Evolutionary conservation across 2,797 vertebrate genomes (phyloP).

Genomic region (Eospalax fontanierii): DNA sequence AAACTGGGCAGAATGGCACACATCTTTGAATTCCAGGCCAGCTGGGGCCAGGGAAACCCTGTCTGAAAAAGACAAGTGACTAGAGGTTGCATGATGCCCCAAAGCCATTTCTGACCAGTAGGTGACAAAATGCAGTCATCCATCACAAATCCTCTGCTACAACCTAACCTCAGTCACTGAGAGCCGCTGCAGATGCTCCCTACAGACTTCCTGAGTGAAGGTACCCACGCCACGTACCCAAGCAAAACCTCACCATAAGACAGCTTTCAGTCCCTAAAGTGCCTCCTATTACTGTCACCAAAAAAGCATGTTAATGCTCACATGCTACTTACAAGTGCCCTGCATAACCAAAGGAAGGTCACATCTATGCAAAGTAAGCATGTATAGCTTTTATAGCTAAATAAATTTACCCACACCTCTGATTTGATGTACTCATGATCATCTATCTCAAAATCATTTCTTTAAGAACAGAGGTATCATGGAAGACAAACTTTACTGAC

Average conservation of each 20-base stretch:
- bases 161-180: neutral
- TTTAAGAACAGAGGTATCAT: neutral
- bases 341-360: neutral
- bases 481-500: neutral
- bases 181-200: neutral
- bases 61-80: neutral
- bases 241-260: neutral
- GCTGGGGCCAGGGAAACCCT: too few species aligned
- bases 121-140: neutral
- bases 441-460: neutral
- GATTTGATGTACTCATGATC: neutral
- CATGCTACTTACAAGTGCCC: neutral
- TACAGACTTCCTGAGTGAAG: neutral
- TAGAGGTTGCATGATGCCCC: neutral
- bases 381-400: neutral
- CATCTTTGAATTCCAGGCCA: too few species aligned
- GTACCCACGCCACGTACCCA: neutral
- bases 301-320: neutral
- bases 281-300: neutral
- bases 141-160: neutral
- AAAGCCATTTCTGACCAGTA: neutral
- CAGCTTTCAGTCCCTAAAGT: neutral
- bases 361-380: neutral
- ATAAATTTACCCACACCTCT: neutral
- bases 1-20: too few species aligned